Evolutionary conservation across 2,113 vertebrate species (phyloP).

Genomic region (Phylloscopus trochiloides): DNA sequence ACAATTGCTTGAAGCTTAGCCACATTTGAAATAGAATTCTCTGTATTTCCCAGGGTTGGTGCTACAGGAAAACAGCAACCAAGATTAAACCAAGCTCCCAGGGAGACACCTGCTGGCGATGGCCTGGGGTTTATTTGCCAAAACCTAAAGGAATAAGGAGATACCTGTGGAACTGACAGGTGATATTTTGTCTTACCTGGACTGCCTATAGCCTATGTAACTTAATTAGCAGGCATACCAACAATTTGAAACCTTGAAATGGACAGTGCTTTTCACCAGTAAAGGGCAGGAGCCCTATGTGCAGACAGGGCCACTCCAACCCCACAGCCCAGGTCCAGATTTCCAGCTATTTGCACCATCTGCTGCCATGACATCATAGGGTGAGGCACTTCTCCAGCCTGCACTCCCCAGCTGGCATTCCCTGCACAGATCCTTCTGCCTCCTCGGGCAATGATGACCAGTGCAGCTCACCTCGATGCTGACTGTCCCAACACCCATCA

Average conservation of each 20-base stretch:
- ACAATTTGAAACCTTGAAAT: background rate
- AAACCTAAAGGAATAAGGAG: background rate
- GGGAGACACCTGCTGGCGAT: background rate
- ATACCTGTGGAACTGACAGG: background rate
- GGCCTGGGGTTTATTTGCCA: background rate
- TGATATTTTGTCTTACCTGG: background rate
- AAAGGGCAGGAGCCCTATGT: rapidly evolving
- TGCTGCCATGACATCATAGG: background rate
- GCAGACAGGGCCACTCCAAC: background rate
- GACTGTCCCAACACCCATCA: background rate
- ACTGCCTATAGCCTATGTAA: background rate
- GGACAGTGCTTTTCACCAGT: background rate
- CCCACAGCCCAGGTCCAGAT: background rate
- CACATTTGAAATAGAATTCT: background rate
- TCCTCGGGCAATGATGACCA: background rate
- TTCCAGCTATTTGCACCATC: slow-evolving; percentile 39
- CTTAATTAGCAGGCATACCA: background rate
- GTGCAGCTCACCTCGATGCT: background rate
- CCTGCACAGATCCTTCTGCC: background rate
- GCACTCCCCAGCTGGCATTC: background rate
- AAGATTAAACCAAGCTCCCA: background rate
- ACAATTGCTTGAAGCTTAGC: background rate
- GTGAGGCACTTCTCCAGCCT: background rate
- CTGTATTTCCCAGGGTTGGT: background rate
- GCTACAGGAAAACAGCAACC: background rate